A percentile compares a stretch with the other conserved stretches of the same genome.
Conservation (phyloP, 2,888 invertebrate genomes). For the Aspidiotus destructor region DNA sequence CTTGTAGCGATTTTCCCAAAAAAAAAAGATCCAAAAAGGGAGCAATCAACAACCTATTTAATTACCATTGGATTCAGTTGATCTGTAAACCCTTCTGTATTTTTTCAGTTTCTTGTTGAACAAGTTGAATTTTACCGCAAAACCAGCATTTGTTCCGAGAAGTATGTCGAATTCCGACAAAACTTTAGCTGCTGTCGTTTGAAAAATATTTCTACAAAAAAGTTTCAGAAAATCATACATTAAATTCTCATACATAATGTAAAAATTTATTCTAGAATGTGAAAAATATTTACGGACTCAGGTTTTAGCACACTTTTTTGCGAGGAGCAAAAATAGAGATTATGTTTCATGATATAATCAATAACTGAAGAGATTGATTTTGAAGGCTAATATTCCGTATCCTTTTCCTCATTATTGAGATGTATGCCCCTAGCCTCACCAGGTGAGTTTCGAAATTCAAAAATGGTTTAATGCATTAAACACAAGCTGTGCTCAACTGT, state of each 20-base stretch:
- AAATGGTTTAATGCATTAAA: too few species aligned
- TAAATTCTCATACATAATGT: too few species aligned
- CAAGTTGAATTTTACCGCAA: slow-evolving; percentile 9
- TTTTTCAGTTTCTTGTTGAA: slow-evolving; percentile 9
- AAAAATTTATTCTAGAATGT: too few species aligned
- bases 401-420: too few species aligned
- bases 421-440: too few species aligned
- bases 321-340: neutral
- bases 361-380: neutral
- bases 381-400: too few species aligned
- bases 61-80: too few species aligned
- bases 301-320: neutral
- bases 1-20: too few species aligned
- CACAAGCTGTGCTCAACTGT: too few species aligned
- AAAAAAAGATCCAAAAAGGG: too few species aligned
- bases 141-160: slow-evolving; percentile 11
- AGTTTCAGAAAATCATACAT: neutral
- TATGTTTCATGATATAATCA: neutral
- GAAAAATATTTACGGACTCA: neutral
- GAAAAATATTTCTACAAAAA: slow-evolving; percentile 4
- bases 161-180: slow-evolving; percentile 13
- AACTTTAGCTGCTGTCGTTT: slow-evolving; percentile 9
- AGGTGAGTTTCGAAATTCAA: too few species aligned
- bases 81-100: slow-evolving; percentile 1
- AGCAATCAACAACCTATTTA: too few species aligned